Conservation (phyloP, 2,888 invertebrate species). For the Elysia crispata region DNA sequence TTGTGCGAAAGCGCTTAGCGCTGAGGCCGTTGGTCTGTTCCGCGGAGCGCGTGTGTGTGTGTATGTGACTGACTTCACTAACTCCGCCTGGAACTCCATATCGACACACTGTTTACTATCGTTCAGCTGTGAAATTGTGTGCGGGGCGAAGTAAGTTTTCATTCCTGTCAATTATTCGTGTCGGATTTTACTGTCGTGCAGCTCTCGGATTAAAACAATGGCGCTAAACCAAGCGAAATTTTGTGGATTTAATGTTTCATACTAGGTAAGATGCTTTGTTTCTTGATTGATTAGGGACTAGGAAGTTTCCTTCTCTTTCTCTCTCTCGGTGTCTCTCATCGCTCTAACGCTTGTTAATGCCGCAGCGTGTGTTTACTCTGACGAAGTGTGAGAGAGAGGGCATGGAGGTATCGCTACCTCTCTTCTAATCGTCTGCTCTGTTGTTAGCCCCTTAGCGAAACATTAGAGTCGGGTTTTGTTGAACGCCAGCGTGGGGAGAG, state of each 20-base stretch:
- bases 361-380: slow-evolving; percentile 30
- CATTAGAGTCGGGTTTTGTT: not conserved
- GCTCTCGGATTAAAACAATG: no score
- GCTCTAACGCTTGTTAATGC: not conserved
- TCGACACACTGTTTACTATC: no score
- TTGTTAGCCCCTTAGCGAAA: slow-evolving; percentile 25
- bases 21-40: slow-evolving; percentile 12
- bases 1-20: slow-evolving; percentile 56
- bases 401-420: slow-evolving; percentile 2
- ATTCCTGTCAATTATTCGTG: no score
- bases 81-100: no score
- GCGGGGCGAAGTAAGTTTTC: not conserved
- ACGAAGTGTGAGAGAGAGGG: slow-evolving; percentile 20
- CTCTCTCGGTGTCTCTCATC: not conserved
- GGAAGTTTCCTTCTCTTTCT: no score
- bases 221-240: no score
- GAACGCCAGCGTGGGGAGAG: not conserved
- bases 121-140: not conserved
- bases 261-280: no score
- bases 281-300: no score
- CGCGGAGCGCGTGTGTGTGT: not conserved
- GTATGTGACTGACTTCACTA: no score
- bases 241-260: no score
- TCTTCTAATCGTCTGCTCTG: slow-evolving; percentile 12
- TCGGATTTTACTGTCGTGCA: no score